Evolutionary conservation across 1,140 invertebrate species (phyloP).

Genomic region (Frieseomelitta varia): DNA sequence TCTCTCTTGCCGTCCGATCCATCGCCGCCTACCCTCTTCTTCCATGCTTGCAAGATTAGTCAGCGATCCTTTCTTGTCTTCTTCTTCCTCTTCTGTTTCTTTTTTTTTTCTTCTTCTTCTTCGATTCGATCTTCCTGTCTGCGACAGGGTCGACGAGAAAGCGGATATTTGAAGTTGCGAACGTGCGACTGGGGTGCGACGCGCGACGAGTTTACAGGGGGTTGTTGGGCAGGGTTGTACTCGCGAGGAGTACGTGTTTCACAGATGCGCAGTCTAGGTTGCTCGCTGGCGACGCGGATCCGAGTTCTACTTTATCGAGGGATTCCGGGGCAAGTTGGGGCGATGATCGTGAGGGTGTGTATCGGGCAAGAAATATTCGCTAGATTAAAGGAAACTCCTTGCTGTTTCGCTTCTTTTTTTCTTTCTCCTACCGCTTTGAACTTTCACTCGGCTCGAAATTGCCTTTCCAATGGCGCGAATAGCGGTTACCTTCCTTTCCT

Average conservation of each 20-base stretch:
- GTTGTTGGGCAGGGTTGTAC: slow-evolving; percentile 32
- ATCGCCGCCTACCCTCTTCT: slow-evolving; percentile 27
- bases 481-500: background rate
- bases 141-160: background rate
- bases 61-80: background rate
- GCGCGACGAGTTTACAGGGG: slow-evolving; percentile 4
- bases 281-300: background rate
- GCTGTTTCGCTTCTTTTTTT: background rate
- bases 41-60: slow-evolving; percentile 11
- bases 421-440: background rate
- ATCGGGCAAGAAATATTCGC: background rate
- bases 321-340: slow-evolving; percentile 48
- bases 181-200: background rate
- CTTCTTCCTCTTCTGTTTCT: background rate
- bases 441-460: background rate
- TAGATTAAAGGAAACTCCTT: background rate
- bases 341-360: background rate
- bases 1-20: slow-evolving; percentile 51
- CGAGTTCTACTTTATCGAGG: slow-evolving; percentile 57
- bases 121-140: too few relatives aligned
- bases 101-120: too few relatives aligned
- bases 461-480: background rate
- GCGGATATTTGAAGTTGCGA: slow-evolving; percentile 5
- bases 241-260: background rate
- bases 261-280: slow-evolving; percentile 19